Base-by-base conservation (phyloP, 2,888 invertebrate species). In the Vannuccia rotundouncinata region DNA sequence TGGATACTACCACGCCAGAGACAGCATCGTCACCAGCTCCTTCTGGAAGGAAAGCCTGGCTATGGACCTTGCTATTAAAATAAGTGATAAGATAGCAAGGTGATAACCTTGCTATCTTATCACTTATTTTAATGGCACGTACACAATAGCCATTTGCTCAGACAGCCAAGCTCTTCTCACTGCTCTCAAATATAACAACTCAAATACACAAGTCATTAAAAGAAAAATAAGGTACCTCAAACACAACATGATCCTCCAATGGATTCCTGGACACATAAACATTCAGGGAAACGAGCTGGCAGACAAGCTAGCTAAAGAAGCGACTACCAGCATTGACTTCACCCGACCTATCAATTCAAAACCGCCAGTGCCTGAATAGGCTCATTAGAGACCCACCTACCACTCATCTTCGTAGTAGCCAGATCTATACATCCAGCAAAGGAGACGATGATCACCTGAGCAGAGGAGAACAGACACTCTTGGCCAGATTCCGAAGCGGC, bases 141-240 rank as follows among this genome's bases (percentile, higher is more conserved):
- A n/a, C n/a, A n/a, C n/a, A n/a, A n/a, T n/a, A n/a, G n/a, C n/a
- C 10, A 66, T 66, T 27, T 66, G 66, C 66, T 66, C 66, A 66
- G 66, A 66, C 66, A 66, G 66, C 25, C 66, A 66, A 66, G 13
- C 66, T 2, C 66, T 66, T 22, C 66, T 66, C 17, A 66, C 25
- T 27, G 66, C 66, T 27, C 13, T 66, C 5, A 5, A 66, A 66
- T 17, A 66, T 22, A 5, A 22, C 25, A 22, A 17, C 2, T 22
- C 10, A 2, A 66, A 66, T 17, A 66, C 66, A 5, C 13, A 66
- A 5, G 2, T 2, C 10, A 22, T 66, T 27, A n/a, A 5, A 13
- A 22, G 25, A 27, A 22, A 5, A 17, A 5, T 66, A 5, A 22
- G 2, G 2, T n/a, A 2, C 66, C 10, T 22, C 22, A 66, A 66